These are phyloP conservation scores for Hypomecis punctinalis DNA, from an alignment of 2,888 invertebrate species.

Conservation along the genomic window DNA sequence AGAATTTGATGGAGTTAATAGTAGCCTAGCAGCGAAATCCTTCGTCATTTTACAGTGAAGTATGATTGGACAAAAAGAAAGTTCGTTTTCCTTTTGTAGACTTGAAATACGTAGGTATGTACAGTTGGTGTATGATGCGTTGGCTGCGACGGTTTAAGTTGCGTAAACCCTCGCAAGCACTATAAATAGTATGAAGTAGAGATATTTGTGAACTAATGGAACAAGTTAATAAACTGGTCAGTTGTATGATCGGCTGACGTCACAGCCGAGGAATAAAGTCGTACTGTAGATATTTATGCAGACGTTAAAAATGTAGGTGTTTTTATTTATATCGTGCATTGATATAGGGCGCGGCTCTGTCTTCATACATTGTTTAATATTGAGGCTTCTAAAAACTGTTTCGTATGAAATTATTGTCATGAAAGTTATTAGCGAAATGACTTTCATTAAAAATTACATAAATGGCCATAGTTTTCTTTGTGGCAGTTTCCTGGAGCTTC, in stretches of 20 bases:
- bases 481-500: not conserved
- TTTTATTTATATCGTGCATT: constrained; percentile 24
- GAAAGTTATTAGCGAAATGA: no score
- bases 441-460: no score
- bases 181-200: constrained; percentile 13
- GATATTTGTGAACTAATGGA: constrained; percentile 19
- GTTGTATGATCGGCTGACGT: constrained; percentile 18
- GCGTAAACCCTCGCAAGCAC: constrained; percentile 13
- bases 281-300: constrained; percentile 27
- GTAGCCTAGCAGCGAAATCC: not conserved
- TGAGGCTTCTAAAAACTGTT: no score
- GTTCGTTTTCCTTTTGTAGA: no score
- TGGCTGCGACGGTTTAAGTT: not conserved
- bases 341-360: constrained; percentile 37
- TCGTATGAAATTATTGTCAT: no score
- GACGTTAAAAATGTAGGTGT: constrained; percentile 21
- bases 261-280: constrained; percentile 25
- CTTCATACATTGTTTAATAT: not conserved
- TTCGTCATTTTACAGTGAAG: not conserved
- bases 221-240: constrained; percentile 27
- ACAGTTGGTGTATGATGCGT: not conserved
- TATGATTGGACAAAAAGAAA: no score
- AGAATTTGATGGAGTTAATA: no score
- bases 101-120: no score
- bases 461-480: not conserved